Evolutionary conservation across 2,797 vertebrate species (phyloP), one percentile per base, ranked within the genome.

Genomic region (Rhinella marina): DNA sequence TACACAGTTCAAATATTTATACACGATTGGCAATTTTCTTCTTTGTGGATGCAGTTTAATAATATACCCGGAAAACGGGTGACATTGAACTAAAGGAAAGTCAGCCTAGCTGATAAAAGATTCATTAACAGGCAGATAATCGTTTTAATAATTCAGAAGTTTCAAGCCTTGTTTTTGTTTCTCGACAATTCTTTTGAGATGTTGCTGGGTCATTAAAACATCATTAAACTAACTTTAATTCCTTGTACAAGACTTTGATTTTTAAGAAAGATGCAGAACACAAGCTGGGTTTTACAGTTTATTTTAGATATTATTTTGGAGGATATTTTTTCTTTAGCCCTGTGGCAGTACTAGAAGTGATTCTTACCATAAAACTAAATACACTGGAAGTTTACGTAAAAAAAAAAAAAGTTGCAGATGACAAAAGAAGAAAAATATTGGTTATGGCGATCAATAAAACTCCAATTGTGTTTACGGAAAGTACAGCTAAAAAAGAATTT

Each of bases 41-140:
- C 10, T 32, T 11, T 25, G 21, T 78, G 23, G 10, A 48, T 12
- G 10, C 8, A 11, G 57, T 76, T 48, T 17, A 76, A 25, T 50
- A 62, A 70, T 76, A 19, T 80, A 59, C 12, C 64, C 13, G 21
- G 84, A 66, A 72, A 72, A 61, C 73, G 48, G 48, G 29, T 84
- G 76, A 88, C 87, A 88, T 78, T 73, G 82, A 84, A 48, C 54
- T 75, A 77, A 81, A 52, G 84, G 81, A 66, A 82, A 77, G 84
- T 77, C 79, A 77, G 59, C 25, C 41, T 77, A 82, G 61, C 50
- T 89, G 19, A 83, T 89, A 86, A 89, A 89, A 86, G 11, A 89
- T 86, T 89, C 73, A 89, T 89, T 76, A 76, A 70, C 73, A 83
- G 80, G 48, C 72, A 89, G 84, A 83, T 86, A 82, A 79, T 89